Percentiles rank a stretch among this genome's conserved stretches.
These are phyloP conservation scores for Ichneumoninae sp. DNA, from an alignment of 2,888 invertebrate species.

Conservation along the genomic window DNA sequence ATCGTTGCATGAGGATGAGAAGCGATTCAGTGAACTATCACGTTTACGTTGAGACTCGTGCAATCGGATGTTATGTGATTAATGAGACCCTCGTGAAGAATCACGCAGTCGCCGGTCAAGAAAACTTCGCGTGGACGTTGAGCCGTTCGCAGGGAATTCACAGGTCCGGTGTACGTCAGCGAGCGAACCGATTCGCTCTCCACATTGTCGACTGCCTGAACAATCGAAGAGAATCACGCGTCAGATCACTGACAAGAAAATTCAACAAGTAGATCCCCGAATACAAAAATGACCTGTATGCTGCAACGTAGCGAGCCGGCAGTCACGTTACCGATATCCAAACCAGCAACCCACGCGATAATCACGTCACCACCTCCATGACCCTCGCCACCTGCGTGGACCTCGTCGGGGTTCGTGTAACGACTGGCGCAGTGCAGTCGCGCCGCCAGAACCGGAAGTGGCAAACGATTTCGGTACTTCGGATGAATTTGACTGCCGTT, in stretches of 20 bases:
- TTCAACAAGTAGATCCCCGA: not conserved
- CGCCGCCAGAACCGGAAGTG: constrained; percentile 80
- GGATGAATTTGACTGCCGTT: constrained; percentile 79
- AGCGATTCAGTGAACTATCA: constrained; percentile 76
- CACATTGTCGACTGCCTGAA: constrained; percentile 78
- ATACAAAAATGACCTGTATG: constrained; percentile 76
- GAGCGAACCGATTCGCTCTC: constrained; percentile 78
- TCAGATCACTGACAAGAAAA: not conserved
- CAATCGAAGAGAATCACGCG: not conserved
- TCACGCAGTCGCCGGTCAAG: constrained; percentile 79
- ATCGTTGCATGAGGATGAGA: not conserved
- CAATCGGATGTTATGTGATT: constrained; percentile 77
- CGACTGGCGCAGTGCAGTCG: constrained; percentile 74
- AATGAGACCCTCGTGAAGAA: constrained; percentile 80
- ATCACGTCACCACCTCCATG: constrained; percentile 76
- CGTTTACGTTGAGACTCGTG: constrained; percentile 79
- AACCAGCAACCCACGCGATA: constrained; percentile 82
- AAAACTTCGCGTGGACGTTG: constrained; percentile 80
- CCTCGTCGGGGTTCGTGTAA: constrained; percentile 66
- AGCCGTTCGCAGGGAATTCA: constrained; percentile 80
- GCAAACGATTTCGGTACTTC: constrained; percentile 80
- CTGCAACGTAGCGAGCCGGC: constrained; percentile 77
- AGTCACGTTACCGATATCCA: constrained; percentile 77
- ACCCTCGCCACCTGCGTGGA: constrained; percentile 71
- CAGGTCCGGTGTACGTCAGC: constrained; percentile 81